Base-by-base conservation (phyloP, 2,797 vertebrate genomes). In the Chelonia mydas region DNA sequence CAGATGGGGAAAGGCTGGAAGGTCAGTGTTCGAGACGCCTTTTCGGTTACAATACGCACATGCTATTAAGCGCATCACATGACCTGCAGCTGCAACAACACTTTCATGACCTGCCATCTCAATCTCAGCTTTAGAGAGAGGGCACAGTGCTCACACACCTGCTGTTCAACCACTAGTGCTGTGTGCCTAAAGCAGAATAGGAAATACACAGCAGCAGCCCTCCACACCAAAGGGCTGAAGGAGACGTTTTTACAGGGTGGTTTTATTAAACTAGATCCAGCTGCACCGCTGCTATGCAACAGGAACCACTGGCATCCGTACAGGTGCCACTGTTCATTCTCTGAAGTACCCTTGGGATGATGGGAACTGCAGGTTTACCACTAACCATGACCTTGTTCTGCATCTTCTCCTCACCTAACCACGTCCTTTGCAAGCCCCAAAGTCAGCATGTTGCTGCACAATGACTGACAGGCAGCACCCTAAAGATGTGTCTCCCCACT, bases 1-100 rank as follows among this genome's bases (percentile, higher is more conserved):
- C 92, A 95, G 95, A 95, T 92, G 96, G 93, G 87, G 49, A 96
- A 84, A 93, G 89, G 94, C 91, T 92, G 88, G 15, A 27, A 95
- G 94, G 91, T 86, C 92, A 96, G n/a, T 0, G 8, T 78, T 55
- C 53, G 92, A 91, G 97, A 94, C 90, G 90, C 65, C 84, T 88
- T 76, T 68, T 89, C 0, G 0, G 88, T 68, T 83, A 92, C 87
- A 93, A 47, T 55, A 74, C 92, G 74, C 76, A 88, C 87, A 94
- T 1, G 6, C 81, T 89, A 81, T 50, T 78, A 78, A 91, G 92
- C 87, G n/a, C 37, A 74, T 86, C 95, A 90, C 87, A 86, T 85
- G 83, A 90, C 50, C 59, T 84, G 90, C 94, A 95, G 94, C 91
- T 94, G 93, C 94, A 93, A 41, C 0, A 1, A 50, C 41, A 76